These are phyloP conservation scores for Acanthis flammea DNA, from an alignment of 2,797 vertebrate genomes.

Conservation along the genomic window DNA sequence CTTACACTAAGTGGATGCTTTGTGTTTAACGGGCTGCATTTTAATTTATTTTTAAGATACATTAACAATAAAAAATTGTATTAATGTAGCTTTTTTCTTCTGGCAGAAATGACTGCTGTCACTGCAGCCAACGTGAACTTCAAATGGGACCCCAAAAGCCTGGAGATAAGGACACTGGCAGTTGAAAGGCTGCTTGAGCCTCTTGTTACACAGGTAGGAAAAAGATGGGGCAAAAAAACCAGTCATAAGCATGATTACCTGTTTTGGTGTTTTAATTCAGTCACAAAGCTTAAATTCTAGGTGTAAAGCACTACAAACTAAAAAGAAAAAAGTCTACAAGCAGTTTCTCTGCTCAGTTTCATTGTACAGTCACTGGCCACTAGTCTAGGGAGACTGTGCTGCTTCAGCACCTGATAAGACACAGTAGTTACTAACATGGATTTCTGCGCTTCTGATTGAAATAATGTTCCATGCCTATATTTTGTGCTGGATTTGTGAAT, in stretches of 20 bases:
- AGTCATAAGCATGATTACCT: neutral
- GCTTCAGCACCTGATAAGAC: neutral
- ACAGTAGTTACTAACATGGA: neutral
- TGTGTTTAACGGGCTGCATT: neutral
- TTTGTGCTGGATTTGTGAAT: neutral
- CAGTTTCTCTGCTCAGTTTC: neutral
- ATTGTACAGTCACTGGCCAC: neutral
- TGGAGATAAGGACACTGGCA: constrained; percentile 95
- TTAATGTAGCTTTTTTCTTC: neutral
- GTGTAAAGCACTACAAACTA: neutral
- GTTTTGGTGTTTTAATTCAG: neutral
- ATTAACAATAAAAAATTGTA: neutral
- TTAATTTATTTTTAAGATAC: neutral
- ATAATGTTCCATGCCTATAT: neutral
- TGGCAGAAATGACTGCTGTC: constrained; percentile 86
- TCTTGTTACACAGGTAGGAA: constrained; percentile 92
- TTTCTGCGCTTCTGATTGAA: neutral
- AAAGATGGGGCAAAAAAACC: fast-evolving
- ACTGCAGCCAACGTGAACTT: constrained; percentile 95
- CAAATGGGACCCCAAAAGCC: constrained; percentile 98
- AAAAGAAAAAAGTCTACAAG: neutral
- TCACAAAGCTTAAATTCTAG: neutral
- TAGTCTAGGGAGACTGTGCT: neutral
- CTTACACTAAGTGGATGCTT: neutral
- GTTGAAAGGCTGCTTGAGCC: constrained; percentile 94